These are phyloP conservation scores for Aegypius monachus DNA, from an alignment of 2,113 vertebrate species.

Conservation along the genomic window DNA sequence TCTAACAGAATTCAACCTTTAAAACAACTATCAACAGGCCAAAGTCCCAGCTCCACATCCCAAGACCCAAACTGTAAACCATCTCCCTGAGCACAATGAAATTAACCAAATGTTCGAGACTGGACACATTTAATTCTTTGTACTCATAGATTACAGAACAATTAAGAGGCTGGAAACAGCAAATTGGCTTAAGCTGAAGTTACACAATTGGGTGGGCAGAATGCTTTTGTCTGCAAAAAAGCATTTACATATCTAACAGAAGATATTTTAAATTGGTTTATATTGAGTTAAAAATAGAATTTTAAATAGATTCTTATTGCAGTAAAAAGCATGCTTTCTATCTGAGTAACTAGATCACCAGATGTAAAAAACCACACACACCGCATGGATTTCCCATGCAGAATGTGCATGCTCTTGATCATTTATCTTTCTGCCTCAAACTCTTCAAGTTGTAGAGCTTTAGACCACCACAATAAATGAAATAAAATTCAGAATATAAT, in stretches of 20 bases:
- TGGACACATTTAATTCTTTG: not conserved
- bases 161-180: not conserved
- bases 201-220: not conserved
- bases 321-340: not conserved
- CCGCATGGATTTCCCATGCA: not conserved
- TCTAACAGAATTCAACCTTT: not conserved
- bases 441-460: not conserved
- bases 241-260: not conserved
- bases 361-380: rapidly evolving
- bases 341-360: not conserved
- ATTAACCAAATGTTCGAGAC: not conserved
- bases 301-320: not conserved
- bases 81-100: not conserved
- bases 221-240: not conserved
- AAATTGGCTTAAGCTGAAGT: not conserved
- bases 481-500: not conserved
- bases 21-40: not conserved
- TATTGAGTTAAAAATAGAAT: not conserved
- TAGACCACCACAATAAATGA: not conserved
- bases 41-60: not conserved
- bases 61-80: not conserved
- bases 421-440: not conserved
- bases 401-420: not conserved
- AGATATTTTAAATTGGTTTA: not conserved
- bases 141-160: not conserved